Base-by-base conservation (phyloP, 2,888 invertebrate genomes). In the Vannuccia rotundouncinata region DNA sequence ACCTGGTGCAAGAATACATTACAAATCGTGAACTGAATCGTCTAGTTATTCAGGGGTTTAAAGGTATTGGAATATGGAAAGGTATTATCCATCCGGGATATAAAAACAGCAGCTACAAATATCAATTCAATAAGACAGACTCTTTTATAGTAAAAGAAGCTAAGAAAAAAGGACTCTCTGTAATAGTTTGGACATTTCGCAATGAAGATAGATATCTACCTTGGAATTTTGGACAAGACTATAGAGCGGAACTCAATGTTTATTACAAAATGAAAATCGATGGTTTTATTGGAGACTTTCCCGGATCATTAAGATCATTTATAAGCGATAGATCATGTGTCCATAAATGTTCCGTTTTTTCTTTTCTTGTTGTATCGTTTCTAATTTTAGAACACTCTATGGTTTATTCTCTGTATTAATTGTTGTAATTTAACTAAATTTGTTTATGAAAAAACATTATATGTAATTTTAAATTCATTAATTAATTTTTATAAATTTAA, bases 231-330 rank as follows among this genome's bases (percentile, higher is more conserved):
- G 30, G 45, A 27, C 30, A 77, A 25, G 77, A 77, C 10, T 27
- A 25, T 27, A n/a, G 1, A 1, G n/a, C 22, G n/a, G 77, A 77
- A 10, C n/a, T 66, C 22, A n/a, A 77, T n/a, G n/a, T 45, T 30
- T 77, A 31, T 29, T 27, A 27, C 60, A 27, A 77, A 1, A 27
- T 83, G 29, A 81, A 81, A n/a, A 78, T 83, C n/a, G 83, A 84
- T 78, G 84, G 83, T 1, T 77, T 81, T 59, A 84, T 84, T 66
- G 83, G 83, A 10, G 84, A 84, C 79, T 84, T 84, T 77, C 83
- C 84, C 17, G 77, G 79, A 59, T 22, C 75, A 77, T n/a, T 78
- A n/a, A 78, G 29, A 73, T 73, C 45, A 45, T 45, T 45, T 45
- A 17, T 45, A 5, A 17, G 17, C 17, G 17, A 17, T 45, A 5